Percentiles rank a stretch among this genome's conserved stretches.
phyloP scores from a whole-genome alignment of 2,113 vertebrate genomes.

The Proteles cristata region DNA sequence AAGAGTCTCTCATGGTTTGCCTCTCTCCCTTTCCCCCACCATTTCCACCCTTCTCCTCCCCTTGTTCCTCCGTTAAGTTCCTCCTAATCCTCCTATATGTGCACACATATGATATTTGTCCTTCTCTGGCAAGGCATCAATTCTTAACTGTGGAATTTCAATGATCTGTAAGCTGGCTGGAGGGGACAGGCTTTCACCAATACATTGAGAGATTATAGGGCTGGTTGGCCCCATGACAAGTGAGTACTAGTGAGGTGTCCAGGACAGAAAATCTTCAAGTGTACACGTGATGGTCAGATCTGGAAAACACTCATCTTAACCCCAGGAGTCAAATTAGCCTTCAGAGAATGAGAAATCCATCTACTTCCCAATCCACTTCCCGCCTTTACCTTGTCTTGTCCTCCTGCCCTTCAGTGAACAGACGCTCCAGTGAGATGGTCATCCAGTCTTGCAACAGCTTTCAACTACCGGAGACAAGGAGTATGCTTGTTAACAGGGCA shows the following conservation, averaged over 20 bases:
- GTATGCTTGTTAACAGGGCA: background rate
- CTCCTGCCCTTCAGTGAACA: background rate
- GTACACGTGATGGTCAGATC: background rate
- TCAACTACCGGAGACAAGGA: background rate
- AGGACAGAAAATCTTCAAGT: background rate
- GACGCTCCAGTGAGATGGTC: background rate
- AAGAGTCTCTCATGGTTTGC: no score
- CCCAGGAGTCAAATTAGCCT: background rate
- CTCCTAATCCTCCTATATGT: no score
- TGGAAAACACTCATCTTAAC: background rate
- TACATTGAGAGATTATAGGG: background rate
- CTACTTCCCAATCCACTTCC: background rate
- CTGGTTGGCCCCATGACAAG: background rate
- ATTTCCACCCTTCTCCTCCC: no score
- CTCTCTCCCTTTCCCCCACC: no score
- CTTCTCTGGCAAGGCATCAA: background rate
- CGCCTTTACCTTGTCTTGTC: background rate
- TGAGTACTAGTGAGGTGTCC: background rate
- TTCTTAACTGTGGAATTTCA: constrained; percentile 38
- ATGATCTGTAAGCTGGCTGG: background rate
- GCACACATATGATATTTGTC: no score
- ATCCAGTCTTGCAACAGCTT: background rate
- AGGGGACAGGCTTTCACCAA: background rate
- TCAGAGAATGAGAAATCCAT: background rate
- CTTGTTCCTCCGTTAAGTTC: no score